phyloP scores from a whole-genome alignment of 2,797 vertebrate species.

The Synanceia verrucosa region DNA sequence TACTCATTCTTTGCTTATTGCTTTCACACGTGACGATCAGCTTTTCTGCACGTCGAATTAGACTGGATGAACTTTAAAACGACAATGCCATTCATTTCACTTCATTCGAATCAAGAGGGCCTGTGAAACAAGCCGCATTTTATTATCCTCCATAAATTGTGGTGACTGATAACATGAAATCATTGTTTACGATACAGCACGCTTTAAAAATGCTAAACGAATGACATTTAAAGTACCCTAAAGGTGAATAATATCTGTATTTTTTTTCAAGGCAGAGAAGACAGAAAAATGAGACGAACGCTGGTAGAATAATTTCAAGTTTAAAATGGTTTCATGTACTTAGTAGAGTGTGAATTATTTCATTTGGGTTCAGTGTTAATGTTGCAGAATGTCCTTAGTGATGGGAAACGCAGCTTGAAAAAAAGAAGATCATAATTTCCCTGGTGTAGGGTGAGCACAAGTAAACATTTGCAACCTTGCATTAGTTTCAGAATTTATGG shows the following conservation, averaged over 20 bases:
- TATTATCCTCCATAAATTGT: constrained; percentile 19
- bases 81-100: not conserved
- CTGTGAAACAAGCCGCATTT: constrained; percentile 28
- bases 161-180: not conserved
- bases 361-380: not conserved
- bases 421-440: constrained; percentile 8
- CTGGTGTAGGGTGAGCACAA: not conserved
- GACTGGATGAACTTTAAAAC: constrained; percentile 5
- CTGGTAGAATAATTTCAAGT: not conserved
- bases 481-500: constrained; percentile 19
- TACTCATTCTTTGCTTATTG: constrained; percentile 42
- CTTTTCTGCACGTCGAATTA: constrained; percentile 40
- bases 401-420: constrained; percentile 23
- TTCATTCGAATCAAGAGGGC: constrained; percentile 31
- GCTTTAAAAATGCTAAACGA: not conserved
- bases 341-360: not conserved
- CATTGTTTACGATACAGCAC: constrained; percentile 7
- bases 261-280: not conserved
- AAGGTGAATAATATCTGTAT: not conserved
- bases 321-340: not conserved
- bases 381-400: not conserved
- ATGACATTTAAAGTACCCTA: not conserved
- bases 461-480: constrained; percentile 15
- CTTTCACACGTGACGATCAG: constrained; percentile 39
- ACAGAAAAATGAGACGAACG: not conserved